phyloP scores from a whole-genome alignment of 2,113 vertebrate genomes.

The Ictalurus punctatus region DNA sequence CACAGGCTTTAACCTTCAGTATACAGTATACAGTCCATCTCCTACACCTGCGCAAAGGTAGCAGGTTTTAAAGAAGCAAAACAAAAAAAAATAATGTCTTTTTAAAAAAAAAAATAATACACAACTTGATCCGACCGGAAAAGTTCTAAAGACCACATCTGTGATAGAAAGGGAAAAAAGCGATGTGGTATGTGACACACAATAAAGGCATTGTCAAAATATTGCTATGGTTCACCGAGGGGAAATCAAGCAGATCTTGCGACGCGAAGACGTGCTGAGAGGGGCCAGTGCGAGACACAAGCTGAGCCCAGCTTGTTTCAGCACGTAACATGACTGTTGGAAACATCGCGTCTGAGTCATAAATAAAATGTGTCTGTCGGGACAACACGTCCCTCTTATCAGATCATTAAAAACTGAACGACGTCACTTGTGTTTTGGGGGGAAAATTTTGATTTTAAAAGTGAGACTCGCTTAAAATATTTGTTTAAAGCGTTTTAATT shows the following conservation, averaged over 20 bases:
- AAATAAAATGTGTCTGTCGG: not conserved
- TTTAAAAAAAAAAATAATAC: not conserved
- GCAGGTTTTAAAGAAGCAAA: not conserved
- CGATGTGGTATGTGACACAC: not conserved
- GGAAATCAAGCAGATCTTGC: conserved; percentile 25
- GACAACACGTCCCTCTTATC: not conserved
- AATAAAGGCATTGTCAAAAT: conserved; percentile 34
- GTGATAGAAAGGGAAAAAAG: not conserved
- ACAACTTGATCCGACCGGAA: not conserved
- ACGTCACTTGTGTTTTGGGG: not conserved
- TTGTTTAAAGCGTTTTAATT: not conserved
- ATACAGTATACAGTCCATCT: not conserved
- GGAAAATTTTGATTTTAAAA: not conserved
- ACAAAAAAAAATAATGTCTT: not conserved
- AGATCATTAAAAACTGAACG: conserved; percentile 1
- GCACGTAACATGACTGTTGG: conserved; percentile 9
- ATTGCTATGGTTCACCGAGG: conserved; percentile 21
- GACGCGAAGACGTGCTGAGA: not conserved
- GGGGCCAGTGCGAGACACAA: not conserved
- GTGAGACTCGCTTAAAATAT: not conserved
- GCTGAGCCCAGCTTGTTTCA: conserved; percentile 34
- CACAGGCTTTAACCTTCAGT: not conserved
- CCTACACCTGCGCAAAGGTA: not conserved
- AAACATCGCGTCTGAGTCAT: conserved; percentile 4
- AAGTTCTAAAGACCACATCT: not conserved